Evolutionary conservation across 2,113 vertebrate species (phyloP).

Genomic region (Erinaceus europaeus): DNA sequence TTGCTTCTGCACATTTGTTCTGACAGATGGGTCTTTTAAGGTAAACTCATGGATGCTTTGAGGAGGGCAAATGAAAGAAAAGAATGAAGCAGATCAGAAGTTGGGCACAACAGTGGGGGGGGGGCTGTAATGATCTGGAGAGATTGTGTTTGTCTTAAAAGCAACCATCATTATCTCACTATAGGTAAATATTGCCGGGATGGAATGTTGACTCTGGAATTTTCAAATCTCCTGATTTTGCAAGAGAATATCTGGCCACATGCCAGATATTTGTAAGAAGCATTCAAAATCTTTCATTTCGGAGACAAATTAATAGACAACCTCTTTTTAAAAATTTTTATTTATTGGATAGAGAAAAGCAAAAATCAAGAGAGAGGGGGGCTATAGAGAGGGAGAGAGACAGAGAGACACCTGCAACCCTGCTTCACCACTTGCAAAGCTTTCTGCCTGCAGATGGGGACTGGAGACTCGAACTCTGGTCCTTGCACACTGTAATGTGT

Average conservation of each 20-base stretch:
- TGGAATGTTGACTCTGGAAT: not conserved
- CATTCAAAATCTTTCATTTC: not conserved
- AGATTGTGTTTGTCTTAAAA: not conserved
- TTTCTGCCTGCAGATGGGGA: too few relatives aligned
- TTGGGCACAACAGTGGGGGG: not conserved
- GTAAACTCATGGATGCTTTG: not conserved
- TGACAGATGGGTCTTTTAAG: not conserved
- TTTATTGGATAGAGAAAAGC: too few relatives aligned
- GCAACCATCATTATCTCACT: not conserved
- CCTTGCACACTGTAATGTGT: too few relatives aligned
- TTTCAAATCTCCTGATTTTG: not conserved
- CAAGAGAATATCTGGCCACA: not conserved
- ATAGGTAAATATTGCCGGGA: not conserved
- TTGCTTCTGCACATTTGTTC: not conserved
- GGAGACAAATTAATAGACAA: not conserved
- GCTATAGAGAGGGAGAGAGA: too few relatives aligned
- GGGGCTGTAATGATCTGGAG: not conserved
- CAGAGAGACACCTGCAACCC: too few relatives aligned
- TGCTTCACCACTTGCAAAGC: too few relatives aligned
- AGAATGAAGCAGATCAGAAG: not conserved
- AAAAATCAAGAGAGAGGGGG: too few relatives aligned
- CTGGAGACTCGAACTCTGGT: too few relatives aligned
- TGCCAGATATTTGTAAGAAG: not conserved
- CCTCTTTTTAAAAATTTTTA: not conserved
- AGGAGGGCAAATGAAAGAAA: not conserved